Evolutionary conservation across 2,888 invertebrate species (phyloP).

Genomic region (Mechanitis mazaeus): DNA sequence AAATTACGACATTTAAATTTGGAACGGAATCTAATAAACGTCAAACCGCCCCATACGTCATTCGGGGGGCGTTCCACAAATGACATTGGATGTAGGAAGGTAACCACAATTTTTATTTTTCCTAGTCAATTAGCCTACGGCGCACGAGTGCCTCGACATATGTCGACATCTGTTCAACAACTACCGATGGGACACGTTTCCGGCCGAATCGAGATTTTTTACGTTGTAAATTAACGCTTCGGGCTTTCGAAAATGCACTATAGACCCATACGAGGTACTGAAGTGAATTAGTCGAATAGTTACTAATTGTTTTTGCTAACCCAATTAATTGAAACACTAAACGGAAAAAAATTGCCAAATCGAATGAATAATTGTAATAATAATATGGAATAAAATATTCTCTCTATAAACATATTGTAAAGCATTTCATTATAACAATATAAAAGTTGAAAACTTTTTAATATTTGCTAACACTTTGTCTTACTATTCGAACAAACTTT

Average conservation of each 20-base stretch:
- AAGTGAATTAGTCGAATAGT: slow-evolving; percentile 20
- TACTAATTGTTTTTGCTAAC: not conserved
- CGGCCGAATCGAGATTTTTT: slow-evolving; percentile 62
- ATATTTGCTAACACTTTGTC: not conserved
- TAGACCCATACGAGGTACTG: slow-evolving; percentile 40
- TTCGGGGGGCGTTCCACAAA: slow-evolving; percentile 22
- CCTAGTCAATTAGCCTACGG: slow-evolving; percentile 66
- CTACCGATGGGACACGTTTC: slow-evolving; percentile 66
- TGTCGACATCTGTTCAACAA: slow-evolving; percentile 73
- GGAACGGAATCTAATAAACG: slow-evolving; percentile 22
- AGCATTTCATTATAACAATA: too few species aligned
- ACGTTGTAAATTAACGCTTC: slow-evolving; percentile 58
- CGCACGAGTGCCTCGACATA: slow-evolving; percentile 51
- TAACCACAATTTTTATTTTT: slow-evolving; percentile 49
- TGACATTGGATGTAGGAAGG: slow-evolving; percentile 19
- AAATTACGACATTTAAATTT: slow-evolving; percentile 22
- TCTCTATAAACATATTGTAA: too few species aligned
- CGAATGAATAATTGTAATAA: not conserved
- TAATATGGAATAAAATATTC: too few species aligned
- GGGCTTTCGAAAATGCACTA: slow-evolving; percentile 48
- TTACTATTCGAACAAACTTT: not conserved
- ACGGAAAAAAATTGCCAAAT: not conserved
- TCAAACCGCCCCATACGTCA: slow-evolving; percentile 28
- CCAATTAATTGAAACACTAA: not conserved
- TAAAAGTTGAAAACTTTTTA: not conserved